Conservation (phyloP, 2,113 vertebrate species). For the Scomber colias region DNA sequence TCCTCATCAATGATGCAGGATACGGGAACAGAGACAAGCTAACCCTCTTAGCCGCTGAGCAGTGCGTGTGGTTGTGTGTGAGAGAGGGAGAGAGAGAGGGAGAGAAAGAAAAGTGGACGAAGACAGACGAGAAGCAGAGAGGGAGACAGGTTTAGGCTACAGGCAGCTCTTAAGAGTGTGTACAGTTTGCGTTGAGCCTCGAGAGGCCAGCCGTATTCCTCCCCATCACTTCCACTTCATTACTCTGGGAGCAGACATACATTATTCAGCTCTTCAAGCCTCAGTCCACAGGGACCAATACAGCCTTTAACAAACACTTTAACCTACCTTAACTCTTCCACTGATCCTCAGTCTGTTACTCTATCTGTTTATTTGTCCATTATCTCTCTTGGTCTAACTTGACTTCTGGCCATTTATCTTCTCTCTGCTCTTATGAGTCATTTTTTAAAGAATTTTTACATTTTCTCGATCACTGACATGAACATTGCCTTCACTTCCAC, state of each 20-base stretch:
- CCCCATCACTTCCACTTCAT: constrained; percentile 86
- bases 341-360: constrained; percentile 46
- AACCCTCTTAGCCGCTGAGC: constrained; percentile 81
- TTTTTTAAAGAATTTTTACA: background rate
- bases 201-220: constrained; percentile 81
- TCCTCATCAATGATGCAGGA: constrained; percentile 85
- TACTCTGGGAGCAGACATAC: constrained; percentile 81
- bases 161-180: constrained; percentile 80
- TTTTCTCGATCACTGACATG: background rate
- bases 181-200: constrained; percentile 80
- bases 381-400: background rate
- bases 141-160: constrained; percentile 70
- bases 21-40: constrained; percentile 82
- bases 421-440: background rate
- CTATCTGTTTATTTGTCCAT: constrained; percentile 45
- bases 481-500: background rate
- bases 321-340: constrained; percentile 68
- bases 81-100: constrained; percentile 40
- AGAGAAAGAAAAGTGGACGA: constrained; percentile 48
- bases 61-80: constrained; percentile 27
- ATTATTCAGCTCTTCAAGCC: constrained; percentile 83
- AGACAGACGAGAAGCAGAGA: constrained; percentile 52
- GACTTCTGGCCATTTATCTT: constrained; percentile 2
- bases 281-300: constrained; percentile 80
- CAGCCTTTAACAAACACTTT: constrained; percentile 84